Evolutionary conservation across 2,888 invertebrate species (phyloP).

Genomic region (Rhodophaea formosa): DNA sequence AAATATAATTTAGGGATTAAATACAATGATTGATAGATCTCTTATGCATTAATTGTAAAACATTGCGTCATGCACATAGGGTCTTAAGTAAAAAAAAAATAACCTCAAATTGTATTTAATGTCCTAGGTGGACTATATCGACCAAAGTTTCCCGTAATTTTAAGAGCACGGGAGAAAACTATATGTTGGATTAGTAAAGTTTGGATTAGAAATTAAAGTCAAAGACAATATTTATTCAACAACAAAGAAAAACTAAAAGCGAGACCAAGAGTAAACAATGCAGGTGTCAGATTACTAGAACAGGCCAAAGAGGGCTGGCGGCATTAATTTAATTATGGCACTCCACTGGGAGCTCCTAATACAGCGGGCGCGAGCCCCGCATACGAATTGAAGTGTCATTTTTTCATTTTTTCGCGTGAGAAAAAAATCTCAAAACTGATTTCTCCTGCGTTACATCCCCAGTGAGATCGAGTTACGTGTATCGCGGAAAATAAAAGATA

Average conservation of each 20-base stretch:
- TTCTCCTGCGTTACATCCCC: slow-evolving; percentile 62
- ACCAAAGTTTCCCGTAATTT: too few relatives aligned
- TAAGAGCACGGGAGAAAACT: too few relatives aligned
- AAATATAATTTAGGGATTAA: too few relatives aligned
- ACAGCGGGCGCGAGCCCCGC: slow-evolving; percentile 68
- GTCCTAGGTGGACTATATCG: too few relatives aligned
- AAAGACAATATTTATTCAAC: slow-evolving; percentile 29
- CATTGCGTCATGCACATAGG: too few relatives aligned
- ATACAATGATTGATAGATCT: too few relatives aligned
- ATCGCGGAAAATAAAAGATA: slow-evolving; percentile 59
- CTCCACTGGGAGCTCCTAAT: slow-evolving; percentile 73
- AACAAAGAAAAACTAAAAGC: slow-evolving; percentile 44
- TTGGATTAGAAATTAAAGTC: background rate
- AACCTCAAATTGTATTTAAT: too few relatives aligned
- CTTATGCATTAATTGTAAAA: too few relatives aligned
- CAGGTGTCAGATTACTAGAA: slow-evolving; percentile 77
- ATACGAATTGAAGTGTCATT: slow-evolving; percentile 74
- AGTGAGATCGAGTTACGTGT: slow-evolving; percentile 68
- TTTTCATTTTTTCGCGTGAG: slow-evolving; percentile 80
- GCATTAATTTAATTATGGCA: slow-evolving; percentile 78
- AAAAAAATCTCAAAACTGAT: slow-evolving; percentile 77
- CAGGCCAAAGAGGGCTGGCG: slow-evolving; percentile 68
- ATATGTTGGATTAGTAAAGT: background rate
- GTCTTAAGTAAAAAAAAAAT: too few relatives aligned
- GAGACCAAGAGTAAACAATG: slow-evolving; percentile 63